Evolutionary conservation across 2,113 vertebrate genomes (phyloP), one percentile per base, ranked within the genome.

Genomic region (Gavia stellata): DNA sequence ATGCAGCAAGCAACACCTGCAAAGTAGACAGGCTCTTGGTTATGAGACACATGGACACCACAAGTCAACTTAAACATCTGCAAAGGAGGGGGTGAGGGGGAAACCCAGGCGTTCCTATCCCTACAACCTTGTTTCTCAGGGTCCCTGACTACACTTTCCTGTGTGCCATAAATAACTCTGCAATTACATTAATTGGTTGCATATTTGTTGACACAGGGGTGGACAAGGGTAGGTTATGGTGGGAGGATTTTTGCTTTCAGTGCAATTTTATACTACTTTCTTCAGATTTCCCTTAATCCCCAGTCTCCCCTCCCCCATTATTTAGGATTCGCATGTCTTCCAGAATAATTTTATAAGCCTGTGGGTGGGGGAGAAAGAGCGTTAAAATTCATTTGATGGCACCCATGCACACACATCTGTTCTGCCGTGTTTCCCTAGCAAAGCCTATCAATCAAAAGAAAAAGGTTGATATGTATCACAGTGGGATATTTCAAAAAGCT

Each of bases 181-280:
- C 97, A 98, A 98, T 98, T 98, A 98, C 94, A 97, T 98, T 98
- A 98, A 98, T 98, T 98, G 98, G 98, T 98, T 98, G 97, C 98
- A 98, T 98, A 98, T 98, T 98, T 98, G 97, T 98, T 98, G 98
- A 98, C 97, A 98, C 96, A 92, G 93, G 86, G 88, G 94, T 96
- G 93, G 96, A 95, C 80, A 87, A 74, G 96, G 91, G 88, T 92
- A 92, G 90, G 86, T 94, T 97, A 93, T 80, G 87, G 97, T 97
- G 97, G 95, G 97, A 93, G 84, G 93, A 75, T 97, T 97, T 96
- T 95, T 92, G 81, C 88, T 92, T 97, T 96, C 94, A 80, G 97
- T 96, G 98, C 94, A 93, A 89, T 92, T 94, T 97, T 96, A 95
- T 94, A 93, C 91, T 95, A 40, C 88, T 94, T 96, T 95, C 84